Percentiles rank a stretch among this genome's conserved stretches.
Conservation (phyloP, 2,797 vertebrate species). For the Thripadectes ignobilis region DNA sequence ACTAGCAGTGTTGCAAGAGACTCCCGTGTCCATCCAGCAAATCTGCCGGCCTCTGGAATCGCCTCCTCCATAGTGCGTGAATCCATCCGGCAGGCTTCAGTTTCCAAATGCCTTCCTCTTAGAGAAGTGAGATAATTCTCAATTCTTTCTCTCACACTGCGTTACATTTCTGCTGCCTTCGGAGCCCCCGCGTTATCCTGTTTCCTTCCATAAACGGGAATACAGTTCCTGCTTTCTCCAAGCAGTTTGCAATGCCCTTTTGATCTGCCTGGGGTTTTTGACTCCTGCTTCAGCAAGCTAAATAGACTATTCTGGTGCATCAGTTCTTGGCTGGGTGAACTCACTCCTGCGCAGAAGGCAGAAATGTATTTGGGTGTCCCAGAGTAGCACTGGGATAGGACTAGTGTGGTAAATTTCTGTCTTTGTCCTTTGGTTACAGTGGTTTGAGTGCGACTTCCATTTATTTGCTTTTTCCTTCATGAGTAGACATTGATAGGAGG, state of each 20-base stretch:
- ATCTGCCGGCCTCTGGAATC: neutral
- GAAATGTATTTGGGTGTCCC: neutral
- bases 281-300: neutral
- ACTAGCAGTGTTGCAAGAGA: neutral
- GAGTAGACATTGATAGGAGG: neutral
- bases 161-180: neutral
- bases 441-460: neutral
- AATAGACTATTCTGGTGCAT: neutral
- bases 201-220: neutral
- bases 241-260: neutral
- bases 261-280: neutral
- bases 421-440: neutral
- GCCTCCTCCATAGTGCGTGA: neutral
- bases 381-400: neutral
- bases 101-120: neutral
- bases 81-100: neutral
- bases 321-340: neutral
- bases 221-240: neutral
- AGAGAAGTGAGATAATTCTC: neutral
- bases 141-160: neutral
- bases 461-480: neutral
- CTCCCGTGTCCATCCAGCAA: neutral
- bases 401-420: neutral
- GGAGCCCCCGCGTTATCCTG: accelerated
- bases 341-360: neutral